A percentile compares a stretch with the other conserved stretches of the same genome.
These are phyloP conservation scores for Pao palembangensis DNA, from an alignment of 2,113 vertebrate species.

Conservation along the genomic window DNA sequence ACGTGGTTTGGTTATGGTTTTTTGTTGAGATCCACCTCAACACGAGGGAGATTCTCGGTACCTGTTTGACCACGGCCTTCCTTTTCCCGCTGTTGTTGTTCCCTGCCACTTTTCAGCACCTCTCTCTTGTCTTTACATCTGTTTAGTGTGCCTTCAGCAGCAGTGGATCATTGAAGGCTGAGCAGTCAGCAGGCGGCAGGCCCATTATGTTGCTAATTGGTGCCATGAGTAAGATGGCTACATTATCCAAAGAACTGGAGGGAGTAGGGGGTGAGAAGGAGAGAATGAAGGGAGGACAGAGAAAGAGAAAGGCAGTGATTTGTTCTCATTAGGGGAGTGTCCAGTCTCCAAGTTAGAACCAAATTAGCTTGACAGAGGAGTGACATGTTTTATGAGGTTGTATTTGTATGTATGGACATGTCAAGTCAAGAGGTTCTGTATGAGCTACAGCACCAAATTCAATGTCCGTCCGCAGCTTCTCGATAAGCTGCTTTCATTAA, in stretches of 20 bases:
- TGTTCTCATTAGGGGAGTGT: slow-evolving; percentile 64
- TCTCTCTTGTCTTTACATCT: slow-evolving; percentile 19
- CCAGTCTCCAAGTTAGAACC: slow-evolving; percentile 32
- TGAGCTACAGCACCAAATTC: slow-evolving; percentile 34
- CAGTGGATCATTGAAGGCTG: slow-evolving; percentile 45
- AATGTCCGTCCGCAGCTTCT: slow-evolving; percentile 31
- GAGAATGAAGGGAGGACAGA: slow-evolving; percentile 38
- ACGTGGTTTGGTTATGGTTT: background rate
- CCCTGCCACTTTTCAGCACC: slow-evolving; percentile 8
- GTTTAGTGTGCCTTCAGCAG: slow-evolving; percentile 28
- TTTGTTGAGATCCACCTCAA: background rate
- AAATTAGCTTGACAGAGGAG: slow-evolving; percentile 63
- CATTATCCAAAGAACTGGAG: slow-evolving; percentile 60
- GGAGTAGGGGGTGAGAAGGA: slow-evolving; percentile 29
- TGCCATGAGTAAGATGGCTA: slow-evolving; percentile 63
- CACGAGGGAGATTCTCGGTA: background rate
- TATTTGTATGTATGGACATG: slow-evolving; percentile 21
- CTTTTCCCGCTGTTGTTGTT: background rate
- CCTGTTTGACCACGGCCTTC: slow-evolving; percentile 10
- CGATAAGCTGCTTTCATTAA: slow-evolving; percentile 33
- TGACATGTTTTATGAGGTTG: slow-evolving; percentile 49
- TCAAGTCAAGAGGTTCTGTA: slow-evolving; percentile 17
- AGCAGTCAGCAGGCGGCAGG: slow-evolving; percentile 47
- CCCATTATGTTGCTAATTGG: slow-evolving; percentile 73
- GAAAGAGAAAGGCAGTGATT: slow-evolving; percentile 46